These are phyloP conservation scores for Mola mola DNA, from an alignment of 2,113 vertebrate species.

Conservation along the genomic window DNA sequence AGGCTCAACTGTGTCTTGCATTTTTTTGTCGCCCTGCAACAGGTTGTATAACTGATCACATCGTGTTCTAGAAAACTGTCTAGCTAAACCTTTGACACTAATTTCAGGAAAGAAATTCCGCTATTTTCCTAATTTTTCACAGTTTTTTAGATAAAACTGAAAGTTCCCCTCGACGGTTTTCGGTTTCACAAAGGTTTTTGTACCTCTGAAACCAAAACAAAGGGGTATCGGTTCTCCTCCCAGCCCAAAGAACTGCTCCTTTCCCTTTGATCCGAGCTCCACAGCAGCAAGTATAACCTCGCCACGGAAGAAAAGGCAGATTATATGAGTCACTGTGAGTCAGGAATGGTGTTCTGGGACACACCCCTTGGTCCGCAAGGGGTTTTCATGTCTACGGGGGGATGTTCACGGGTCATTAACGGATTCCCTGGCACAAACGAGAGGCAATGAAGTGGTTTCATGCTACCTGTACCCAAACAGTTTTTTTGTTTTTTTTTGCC, in stretches of 20 bases:
- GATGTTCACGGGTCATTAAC: conserved; percentile 33
- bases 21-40: neutral
- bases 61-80: too few species aligned
- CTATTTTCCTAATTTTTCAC: too few species aligned
- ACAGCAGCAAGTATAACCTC: conserved; percentile 47
- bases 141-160: too few species aligned
- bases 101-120: too few species aligned
- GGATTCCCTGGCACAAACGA: conserved; percentile 31
- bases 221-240: conserved; percentile 18
- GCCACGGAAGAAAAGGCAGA: conserved; percentile 54
- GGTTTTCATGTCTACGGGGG: conserved; percentile 51
- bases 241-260: conserved; percentile 4
- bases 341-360: conserved; percentile 57
- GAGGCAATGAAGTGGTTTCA: conserved; percentile 23
- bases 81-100: too few species aligned
- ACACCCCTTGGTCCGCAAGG: conserved; percentile 55
- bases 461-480: conserved; percentile 33
- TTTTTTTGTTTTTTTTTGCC: conserved; percentile 15
- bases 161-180: too few species aligned
- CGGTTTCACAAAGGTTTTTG: too few species aligned
- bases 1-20: neutral
- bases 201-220: neutral
- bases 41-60: too few species aligned
- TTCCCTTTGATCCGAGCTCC: conserved; percentile 66
- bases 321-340: conserved; percentile 76